Evolutionary conservation across 2,888 invertebrate species (phyloP), one percentile per base, ranked within the genome.

Genomic region (Cantharis flavilabris): DNA sequence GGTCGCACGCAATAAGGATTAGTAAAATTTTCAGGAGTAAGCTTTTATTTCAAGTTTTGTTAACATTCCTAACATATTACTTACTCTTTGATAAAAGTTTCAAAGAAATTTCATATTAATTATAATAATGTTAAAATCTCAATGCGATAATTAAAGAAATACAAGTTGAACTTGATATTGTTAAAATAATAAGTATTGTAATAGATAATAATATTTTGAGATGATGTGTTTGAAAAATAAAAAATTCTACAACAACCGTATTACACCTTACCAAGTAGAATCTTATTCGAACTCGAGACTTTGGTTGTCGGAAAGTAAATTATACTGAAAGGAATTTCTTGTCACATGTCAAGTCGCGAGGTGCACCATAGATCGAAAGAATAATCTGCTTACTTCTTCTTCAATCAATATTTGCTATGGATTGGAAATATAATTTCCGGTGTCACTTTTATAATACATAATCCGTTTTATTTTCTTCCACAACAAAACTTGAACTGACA

Each of bases 241-340:
- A 49, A 49, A 49, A 49, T 49, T 49, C 49, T n/a, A 49, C 49
- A 72, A 76, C 77, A 80, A 80, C 80, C 76, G 79, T 79, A 79
- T 79, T 80, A 79, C 77, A 78, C 76, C 73, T 75, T 76, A 72
- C 69, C 76, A 71, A 71, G 64, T 64, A 70, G 71, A 67, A 72
- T 75, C 72, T 62, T 70, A 64, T 70, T 74, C 72, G 77, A 79
- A 75, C 78, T 76, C 76, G 71, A 72, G 75, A 75, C 80, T 80
- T 72, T 79, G 80, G 81, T 81, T 84, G 84, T 84, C 85, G 83
- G 84, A 85, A 84, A 85, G 83, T 86, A 84, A 86, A 86, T 86
- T 86, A 86, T 83, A 83, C 84, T 86, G 85, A 86, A 86, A 86
- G 86, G 85, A 84, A 86, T 86, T 86, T 83, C 86, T 84, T 86